These are phyloP conservation scores for Drosophila eohydei DNA, from an alignment of 2,888 invertebrate genomes.

Conservation along the genomic window DNA sequence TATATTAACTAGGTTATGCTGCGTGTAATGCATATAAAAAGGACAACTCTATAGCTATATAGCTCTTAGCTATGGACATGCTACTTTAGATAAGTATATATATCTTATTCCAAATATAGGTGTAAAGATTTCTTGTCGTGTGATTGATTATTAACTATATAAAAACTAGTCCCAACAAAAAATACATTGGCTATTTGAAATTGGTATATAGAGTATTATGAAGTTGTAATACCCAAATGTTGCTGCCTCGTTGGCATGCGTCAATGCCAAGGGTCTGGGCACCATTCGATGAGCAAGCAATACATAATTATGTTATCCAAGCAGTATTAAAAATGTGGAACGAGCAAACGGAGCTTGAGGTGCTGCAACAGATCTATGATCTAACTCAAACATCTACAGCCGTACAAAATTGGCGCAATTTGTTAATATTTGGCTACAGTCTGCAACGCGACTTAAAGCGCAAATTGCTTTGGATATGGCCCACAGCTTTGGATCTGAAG, in stretches of 20 bases:
- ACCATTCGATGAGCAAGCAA: constrained; percentile 4
- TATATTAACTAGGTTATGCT: not conserved
- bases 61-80: not conserved
- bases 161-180: not conserved
- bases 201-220: not conserved
- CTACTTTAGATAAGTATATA: not conserved
- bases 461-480: constrained; percentile 91
- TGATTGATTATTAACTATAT: not conserved
- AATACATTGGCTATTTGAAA: not conserved
- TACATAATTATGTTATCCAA: constrained; percentile 22
- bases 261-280: constrained; percentile 56
- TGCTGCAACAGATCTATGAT: constrained; percentile 57
- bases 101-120: not conserved
- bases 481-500: constrained; percentile 88
- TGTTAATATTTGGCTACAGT: constrained; percentile 78
- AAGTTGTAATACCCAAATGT: not conserved
- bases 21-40: not conserved
- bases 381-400: constrained; percentile 52
- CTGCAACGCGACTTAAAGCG: constrained; percentile 82
- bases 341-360: constrained; percentile 53
- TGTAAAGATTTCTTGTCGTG: not conserved
- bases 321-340: constrained; percentile 64
- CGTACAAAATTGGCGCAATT: constrained; percentile 85
- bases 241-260: constrained; percentile 29
- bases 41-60: not conserved